Conservation (phyloP, 1,140 invertebrate species). For the Drosophila arawakana region DNA sequence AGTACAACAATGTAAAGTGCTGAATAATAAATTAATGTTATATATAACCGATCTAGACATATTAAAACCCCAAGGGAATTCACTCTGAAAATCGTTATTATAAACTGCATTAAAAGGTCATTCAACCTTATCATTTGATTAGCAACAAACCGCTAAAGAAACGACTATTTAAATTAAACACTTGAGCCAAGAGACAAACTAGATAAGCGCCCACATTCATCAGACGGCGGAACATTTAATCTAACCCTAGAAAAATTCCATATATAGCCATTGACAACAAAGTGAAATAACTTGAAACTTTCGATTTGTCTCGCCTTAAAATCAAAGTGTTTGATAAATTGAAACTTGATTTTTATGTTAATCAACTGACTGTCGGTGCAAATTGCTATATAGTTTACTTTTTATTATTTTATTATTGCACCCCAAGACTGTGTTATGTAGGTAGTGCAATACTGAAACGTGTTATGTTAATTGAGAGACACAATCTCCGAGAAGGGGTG, state of each 20-base stretch:
- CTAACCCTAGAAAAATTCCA: neutral
- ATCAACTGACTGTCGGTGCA: slow-evolving; percentile 57
- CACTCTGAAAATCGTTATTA: neutral
- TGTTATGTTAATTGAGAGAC: slow-evolving; percentile 67
- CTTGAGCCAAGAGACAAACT: neutral
- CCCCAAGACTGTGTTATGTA: no score
- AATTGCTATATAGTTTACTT: slow-evolving; percentile 33
- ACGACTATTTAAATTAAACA: neutral
- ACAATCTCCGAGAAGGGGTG: neutral
- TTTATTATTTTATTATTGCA: no score
- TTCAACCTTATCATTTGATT: neutral
- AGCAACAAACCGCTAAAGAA: neutral
- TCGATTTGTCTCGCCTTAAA: slow-evolving; percentile 9
- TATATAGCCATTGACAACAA: slow-evolving; percentile 15
- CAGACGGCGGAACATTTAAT: no score
- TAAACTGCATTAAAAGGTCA: slow-evolving; percentile 1
- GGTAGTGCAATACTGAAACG: slow-evolving; percentile 22
- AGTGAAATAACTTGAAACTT: slow-evolving; percentile 18
- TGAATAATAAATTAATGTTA: no score
- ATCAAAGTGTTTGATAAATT: slow-evolving; percentile 23
- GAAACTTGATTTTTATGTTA: slow-evolving; percentile 68
- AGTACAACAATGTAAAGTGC: no score
- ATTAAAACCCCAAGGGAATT: no score
- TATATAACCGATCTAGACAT: no score
- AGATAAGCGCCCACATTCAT: neutral